Base-by-base conservation (phyloP, 2,888 invertebrate species). In the Rhopalosiphum nymphaeae region DNA sequence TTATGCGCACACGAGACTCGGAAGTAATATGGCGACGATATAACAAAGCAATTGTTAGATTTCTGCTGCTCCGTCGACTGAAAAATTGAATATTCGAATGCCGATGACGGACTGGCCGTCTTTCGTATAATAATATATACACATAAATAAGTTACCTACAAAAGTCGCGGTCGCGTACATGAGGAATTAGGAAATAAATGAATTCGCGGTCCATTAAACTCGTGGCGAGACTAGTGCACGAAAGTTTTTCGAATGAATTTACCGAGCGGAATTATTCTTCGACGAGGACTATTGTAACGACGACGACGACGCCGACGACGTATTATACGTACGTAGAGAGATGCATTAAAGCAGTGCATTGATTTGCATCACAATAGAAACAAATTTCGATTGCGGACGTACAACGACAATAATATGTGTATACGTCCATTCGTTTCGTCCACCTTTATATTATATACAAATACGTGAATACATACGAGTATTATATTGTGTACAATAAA, bases 291-390 rank as follows among this genome's bases (percentile, higher is more conserved):
- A 61, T 90, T 61, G 90, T 90, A 56, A 67, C 61, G n/a, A 67
- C 61, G 13, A 46, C 42, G 56, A 53, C 89, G 21, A n/a, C 61
- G 46, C 16, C 46, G 44, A 46, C 11, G 25, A 42, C 49, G 42
- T 78, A 61, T 89, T 61, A 61, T 44, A 61, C 42, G 11, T 26
- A 46, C 49, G 25, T 0, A 36, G n/a, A n/a, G 42, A 78, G 78
- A 78, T 26, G 91, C 91, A 53, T 91, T 78, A 42, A 91, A 91
- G 36, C 61, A 61, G 84, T 25, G 61, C 86, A n/a, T 44, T 25
- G 13, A 92, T 92, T 92, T 88, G 46, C 92, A 88, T 92, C 3
- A 92, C 61, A 92, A 92, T 92, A 11, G 92, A n/a, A 49, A 57
- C 61, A 46, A 67, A 92, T 88, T 92, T 57, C 36, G 49, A 16